phyloP scores from a whole-genome alignment of 92 coral and sea anemone genomes.

The Porites lobata region DNA sequence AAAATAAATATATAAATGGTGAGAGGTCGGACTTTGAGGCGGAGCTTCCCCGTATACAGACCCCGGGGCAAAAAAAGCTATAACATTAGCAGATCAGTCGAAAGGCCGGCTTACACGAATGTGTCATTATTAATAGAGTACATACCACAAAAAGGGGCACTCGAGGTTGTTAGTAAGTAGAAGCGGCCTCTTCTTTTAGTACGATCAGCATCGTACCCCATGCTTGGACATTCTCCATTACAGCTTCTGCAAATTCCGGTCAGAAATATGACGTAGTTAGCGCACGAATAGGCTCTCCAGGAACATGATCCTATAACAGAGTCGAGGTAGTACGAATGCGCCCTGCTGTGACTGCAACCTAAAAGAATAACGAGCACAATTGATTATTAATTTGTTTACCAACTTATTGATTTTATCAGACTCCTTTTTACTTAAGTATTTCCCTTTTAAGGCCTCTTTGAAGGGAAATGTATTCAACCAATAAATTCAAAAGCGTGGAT shows the following conservation, averaged over 20 bases:
- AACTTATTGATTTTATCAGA: no score
- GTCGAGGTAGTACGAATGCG: background rate
- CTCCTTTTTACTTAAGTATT: no score
- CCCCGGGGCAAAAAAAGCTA: no score
- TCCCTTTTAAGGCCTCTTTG: no score
- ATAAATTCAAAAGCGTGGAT: no score
- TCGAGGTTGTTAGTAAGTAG: constrained; percentile 28
- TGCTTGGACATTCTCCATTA: constrained; percentile 32
- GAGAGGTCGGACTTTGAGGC: no score
- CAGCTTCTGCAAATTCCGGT: constrained; percentile 52
- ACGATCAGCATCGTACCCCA: constrained; percentile 63
- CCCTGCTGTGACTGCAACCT: background rate
- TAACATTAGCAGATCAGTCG: no score
- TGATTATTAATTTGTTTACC: no score
- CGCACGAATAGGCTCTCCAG: constrained; percentile 4
- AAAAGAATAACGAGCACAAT: no score
- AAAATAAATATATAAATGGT: no score
- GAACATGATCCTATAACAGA: background rate
- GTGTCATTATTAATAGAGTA: background rate
- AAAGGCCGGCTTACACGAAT: background rate
- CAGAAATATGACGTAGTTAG: constrained; percentile 24
- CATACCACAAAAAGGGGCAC: constrained; percentile 53
- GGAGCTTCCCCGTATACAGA: no score
- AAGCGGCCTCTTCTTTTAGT: constrained; percentile 12
- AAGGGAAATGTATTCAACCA: no score